Evolutionary conservation across 2,113 vertebrate species (phyloP).

Genomic region (Nibea coibor): DNA sequence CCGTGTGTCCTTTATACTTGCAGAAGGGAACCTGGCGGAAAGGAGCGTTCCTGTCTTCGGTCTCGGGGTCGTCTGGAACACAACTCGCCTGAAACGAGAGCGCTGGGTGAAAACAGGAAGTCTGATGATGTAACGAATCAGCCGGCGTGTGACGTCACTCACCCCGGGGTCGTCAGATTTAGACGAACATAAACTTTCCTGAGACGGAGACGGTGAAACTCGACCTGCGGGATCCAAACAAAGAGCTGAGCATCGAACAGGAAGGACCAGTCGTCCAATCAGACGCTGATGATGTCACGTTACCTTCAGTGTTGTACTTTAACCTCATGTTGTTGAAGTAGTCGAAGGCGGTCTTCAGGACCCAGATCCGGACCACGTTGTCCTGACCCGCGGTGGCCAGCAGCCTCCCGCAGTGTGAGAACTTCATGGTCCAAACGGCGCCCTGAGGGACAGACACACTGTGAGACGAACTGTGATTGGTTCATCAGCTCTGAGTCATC

Average conservation of each 20-base stretch:
- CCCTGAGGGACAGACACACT: constrained; percentile 83
- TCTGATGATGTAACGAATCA: not conserved
- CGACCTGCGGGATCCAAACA: constrained; percentile 84
- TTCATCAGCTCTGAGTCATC: too few relatives aligned
- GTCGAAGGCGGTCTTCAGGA: constrained; percentile 96
- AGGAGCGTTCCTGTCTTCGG: constrained; percentile 93
- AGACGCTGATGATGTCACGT: constrained; percentile 71
- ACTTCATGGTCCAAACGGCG: constrained; percentile 99
- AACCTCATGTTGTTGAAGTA: constrained; percentile 99
- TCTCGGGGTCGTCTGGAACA: constrained; percentile 90
- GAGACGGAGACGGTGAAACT: constrained; percentile 98
- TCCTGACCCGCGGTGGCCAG: constrained; percentile 97
- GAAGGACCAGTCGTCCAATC: not conserved
- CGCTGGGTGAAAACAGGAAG: not conserved
- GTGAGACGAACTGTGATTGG: not conserved
- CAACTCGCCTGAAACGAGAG: constrained; percentile 83
- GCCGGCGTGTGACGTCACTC: constrained; percentile 41
- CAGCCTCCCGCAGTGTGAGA: constrained; percentile 96
- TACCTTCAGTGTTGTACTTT: constrained; percentile 99
- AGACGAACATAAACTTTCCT: constrained; percentile 97
- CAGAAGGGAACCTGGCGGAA: constrained; percentile 97
- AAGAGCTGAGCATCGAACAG: not conserved
- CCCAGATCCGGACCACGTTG: constrained; percentile 98
- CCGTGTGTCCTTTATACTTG: constrained; percentile 99
- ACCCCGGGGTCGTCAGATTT: constrained; percentile 97